Percentiles rank a stretch among this genome's conserved stretches.
These are phyloP conservation scores for Cricetomys ansorgei DNA, from an alignment of 2,113 vertebrate genomes.

Conservation along the genomic window DNA sequence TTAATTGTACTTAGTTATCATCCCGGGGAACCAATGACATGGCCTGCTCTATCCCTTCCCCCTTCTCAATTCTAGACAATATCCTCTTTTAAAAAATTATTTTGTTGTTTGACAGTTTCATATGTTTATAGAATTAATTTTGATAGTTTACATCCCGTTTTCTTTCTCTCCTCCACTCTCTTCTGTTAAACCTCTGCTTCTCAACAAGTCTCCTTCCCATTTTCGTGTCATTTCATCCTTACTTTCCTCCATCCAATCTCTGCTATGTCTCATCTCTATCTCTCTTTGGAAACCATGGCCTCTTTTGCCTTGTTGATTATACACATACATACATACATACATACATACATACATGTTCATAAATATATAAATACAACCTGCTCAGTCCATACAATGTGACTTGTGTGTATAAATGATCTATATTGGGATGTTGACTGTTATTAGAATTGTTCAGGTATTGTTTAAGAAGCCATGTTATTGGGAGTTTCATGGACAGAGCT, in stretches of 20 bases:
- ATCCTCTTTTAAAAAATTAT: not conserved
- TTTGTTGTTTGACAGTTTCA: not conserved
- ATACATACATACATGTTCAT: not conserved
- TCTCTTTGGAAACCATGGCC: not conserved
- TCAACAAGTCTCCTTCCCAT: not conserved
- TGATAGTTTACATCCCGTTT: not conserved
- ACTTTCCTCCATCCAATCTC: not conserved
- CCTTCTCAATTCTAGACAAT: not conserved
- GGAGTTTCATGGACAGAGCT: not conserved
- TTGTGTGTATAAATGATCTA: not conserved
- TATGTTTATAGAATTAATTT: not conserved
- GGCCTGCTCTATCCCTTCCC: not conserved
- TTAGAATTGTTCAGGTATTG: not conserved
- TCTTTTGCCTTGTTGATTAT: not conserved
- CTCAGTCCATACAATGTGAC: not conserved
- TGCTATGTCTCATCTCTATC: not conserved
- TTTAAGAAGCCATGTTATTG: not conserved
- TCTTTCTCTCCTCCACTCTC: not conserved
- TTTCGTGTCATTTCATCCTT: not conserved
- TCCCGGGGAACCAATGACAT: not conserved
- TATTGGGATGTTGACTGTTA: not conserved
- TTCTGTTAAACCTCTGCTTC: not conserved
- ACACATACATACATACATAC: not conserved
- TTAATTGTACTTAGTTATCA: slow-evolving; percentile 50
- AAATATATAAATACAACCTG: not conserved